Base-by-base conservation (phyloP, 2,113 vertebrate species). In the Notothenia rossii region DNA sequence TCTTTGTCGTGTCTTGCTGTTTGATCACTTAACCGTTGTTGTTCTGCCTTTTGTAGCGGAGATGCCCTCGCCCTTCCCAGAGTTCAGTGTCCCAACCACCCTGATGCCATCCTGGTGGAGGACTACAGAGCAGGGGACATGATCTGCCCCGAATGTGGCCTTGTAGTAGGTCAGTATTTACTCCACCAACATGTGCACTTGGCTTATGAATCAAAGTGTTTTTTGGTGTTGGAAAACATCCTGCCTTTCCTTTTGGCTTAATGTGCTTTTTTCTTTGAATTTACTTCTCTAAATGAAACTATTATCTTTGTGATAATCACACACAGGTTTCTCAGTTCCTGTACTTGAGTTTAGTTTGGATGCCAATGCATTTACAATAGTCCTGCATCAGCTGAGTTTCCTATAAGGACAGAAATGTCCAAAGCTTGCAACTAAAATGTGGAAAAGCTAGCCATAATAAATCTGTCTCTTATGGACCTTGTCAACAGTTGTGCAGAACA, bases 71-170 rank as follows among this genome's bases (percentile, higher is more conserved):
- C 92, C 53, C 96, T 98, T 89, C 98, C 98, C 0, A 96, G 95
- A 92, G 97, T 99, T 70, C 96, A 97, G 4, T 99, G 98, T 92
- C 98, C 98, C 75, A 98, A 97, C 93, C 98, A 99, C 89, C 98
- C 98, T 9, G 98, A 99, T 83, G 97, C 98, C 33, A 92, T 97
- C 77, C 94, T 99, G 91, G 98, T 99, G 75, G 98, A 99, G 89
- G 98, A 99, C 94, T 99, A 99, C 94, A 95, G 98, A 95, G 98
- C 98, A 71, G 98, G 98, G 55, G 98, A 99, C 88, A 99, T 99
- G 98, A 98, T 99, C 85, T 99, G 98, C 82, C 97, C 98, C 2
- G 98, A 99, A 71, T 99, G 98, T 79, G 98, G 98, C 33, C 96
- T 99, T 69, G 98, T 99, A 79, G 98, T 99, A 66, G 98, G 98